A percentile compares a stretch with the other conserved stretches of the same genome.
These are phyloP conservation scores for Passerculus sandwichensis DNA, from an alignment of 2,797 vertebrate genomes.

Conservation along the genomic window DNA sequence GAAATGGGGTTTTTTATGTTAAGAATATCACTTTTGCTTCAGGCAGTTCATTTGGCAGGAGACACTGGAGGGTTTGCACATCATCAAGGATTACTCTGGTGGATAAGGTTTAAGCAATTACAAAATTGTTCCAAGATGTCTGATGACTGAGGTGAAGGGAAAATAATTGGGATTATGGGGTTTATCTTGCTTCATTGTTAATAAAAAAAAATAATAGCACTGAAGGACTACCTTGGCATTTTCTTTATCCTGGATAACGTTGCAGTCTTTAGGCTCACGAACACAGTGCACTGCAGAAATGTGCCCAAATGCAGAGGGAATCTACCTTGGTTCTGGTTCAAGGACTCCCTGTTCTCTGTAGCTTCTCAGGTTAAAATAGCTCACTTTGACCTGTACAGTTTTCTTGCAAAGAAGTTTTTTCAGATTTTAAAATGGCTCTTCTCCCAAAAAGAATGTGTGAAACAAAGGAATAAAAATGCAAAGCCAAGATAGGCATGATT, in stretches of 20 bases:
- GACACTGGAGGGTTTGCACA: neutral
- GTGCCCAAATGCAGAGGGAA: neutral
- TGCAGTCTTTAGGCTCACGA: neutral
- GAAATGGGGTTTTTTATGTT: neutral
- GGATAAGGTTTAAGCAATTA: neutral
- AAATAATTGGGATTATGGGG: neutral
- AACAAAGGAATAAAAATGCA: slow-evolving; percentile 15
- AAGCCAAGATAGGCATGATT: neutral
- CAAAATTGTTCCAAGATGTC: neutral
- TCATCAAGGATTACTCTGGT: neutral
- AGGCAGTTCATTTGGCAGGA: neutral
- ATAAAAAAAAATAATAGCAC: neutral
- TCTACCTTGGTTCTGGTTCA: neutral
- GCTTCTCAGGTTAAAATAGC: neutral
- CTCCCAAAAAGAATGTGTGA: neutral
- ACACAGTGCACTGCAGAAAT: neutral
- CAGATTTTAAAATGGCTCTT: neutral
- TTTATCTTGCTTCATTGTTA: neutral
- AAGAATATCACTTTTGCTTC: neutral
- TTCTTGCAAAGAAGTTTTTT: neutral
- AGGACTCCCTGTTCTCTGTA: neutral
- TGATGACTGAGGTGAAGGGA: neutral
- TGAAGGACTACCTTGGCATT: neutral
- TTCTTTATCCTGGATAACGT: neutral
- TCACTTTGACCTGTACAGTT: neutral